Base-by-base conservation (phyloP, 2,113 vertebrate species). In the Promerops cafer region DNA sequence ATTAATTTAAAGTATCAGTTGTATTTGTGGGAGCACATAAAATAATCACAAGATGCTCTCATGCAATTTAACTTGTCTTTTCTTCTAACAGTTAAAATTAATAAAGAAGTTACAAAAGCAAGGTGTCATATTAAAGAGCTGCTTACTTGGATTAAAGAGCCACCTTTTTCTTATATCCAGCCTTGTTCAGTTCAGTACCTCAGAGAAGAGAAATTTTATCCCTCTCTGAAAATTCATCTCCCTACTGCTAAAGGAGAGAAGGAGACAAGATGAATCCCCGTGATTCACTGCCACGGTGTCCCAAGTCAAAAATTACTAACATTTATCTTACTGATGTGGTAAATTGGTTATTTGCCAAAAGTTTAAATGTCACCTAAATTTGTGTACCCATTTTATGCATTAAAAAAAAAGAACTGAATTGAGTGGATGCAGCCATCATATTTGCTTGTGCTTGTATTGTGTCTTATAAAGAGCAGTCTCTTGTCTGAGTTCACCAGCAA, bases 401-500 rank as follows among this genome's bases (percentile, higher is more conserved):
- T 20, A 8, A 65, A 88, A 70, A 52, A 22, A 61, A n/a, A 24
- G 16, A 56, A 1, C 13, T 35, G 35, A 77, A 40, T 59, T 52
- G 89, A 90, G 33, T 57, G n/a, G 57, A 82, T 61, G 75, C 74
- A 92, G 61, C 90, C 54, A 27, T 90, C 35, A 2, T 57, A 72
- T 45, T 79, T 91, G 60, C 87, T 85, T 53, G 72, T 87, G 61
- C 53, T 83, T 74, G 26, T 57, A 24, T 39, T 90, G 39, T 87
- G 50, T 90, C 54, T 56, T 56, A 37, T 30, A 50, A 93, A 64
- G 74, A 87, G 35, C 27, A 69, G 49, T 44, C 53, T 91, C n/a
- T 72, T 75, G 26, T 87, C 60, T 87, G 80, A 61, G 59, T 96
- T 97, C 96, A 97, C 96, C 97, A 98, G 97, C 98, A 98, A 96